phyloP scores from a whole-genome alignment of 2,888 invertebrate species.

The Epirrhoe tristata region DNA sequence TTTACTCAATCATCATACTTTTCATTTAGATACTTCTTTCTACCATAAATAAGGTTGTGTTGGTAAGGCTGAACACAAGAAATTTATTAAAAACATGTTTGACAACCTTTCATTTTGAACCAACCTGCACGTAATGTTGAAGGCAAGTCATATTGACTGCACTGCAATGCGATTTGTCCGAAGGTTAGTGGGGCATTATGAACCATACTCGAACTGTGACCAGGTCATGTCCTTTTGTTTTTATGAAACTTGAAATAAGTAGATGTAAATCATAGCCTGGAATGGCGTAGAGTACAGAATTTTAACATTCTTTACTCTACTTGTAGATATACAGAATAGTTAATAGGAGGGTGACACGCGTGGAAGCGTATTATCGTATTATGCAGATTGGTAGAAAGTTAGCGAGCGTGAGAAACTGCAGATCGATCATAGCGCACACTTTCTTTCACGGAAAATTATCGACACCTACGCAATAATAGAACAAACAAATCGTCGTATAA shows the following conservation, averaged over 20 bases:
- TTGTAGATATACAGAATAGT: no score
- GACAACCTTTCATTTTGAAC: not conserved
- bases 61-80: no score
- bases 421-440: constrained; percentile 31
- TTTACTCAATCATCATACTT: no score
- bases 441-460: constrained; percentile 25
- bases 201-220: constrained; percentile 10
- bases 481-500: constrained; percentile 11
- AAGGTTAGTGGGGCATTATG: constrained; percentile 16
- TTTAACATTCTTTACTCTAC: no score
- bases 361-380: constrained; percentile 22
- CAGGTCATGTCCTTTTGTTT: constrained; percentile 15
- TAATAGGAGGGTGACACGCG: constrained; percentile 10
- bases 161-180: constrained; percentile 20
- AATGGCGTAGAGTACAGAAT: no score
- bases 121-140: not conserved
- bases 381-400: constrained; percentile 31
- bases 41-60: no score
- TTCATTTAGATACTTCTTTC: no score
- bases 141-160: constrained; percentile 8
- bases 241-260: no score
- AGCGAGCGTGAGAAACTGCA: constrained; percentile 18
- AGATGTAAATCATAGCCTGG: not conserved
- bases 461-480: constrained; percentile 15
- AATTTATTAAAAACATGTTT: not conserved